Conservation (phyloP, 1,140 invertebrate genomes). For the Aphelenchoides fujianensis region DNA sequence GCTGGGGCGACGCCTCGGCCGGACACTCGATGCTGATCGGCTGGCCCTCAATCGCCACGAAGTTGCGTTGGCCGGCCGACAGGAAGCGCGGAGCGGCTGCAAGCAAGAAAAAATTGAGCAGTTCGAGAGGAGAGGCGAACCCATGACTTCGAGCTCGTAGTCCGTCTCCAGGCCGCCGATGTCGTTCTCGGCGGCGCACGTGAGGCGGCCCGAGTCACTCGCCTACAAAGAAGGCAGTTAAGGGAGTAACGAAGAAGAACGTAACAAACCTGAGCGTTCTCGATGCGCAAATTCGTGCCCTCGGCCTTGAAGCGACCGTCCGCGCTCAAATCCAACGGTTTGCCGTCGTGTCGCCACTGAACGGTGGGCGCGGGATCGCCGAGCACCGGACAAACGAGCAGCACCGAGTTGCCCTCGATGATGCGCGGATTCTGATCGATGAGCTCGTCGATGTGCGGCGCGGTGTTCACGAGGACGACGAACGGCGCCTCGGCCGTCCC, state of each 20-base stretch:
- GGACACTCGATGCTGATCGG: constrained; percentile 50
- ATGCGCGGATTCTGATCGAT: constrained; percentile 59
- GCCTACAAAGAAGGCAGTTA: constrained; percentile 35
- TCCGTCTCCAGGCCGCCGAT: constrained; percentile 65
- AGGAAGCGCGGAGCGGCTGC: constrained; percentile 64
- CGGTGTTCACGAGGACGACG: constrained; percentile 43
- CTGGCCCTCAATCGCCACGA: constrained; percentile 52
- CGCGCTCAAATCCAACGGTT: constrained; percentile 5
- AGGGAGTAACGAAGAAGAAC: constrained; percentile 1
- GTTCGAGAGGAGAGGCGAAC: constrained; percentile 59
- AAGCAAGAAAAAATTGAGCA: constrained; percentile 40
- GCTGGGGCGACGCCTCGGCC: constrained; percentile 39
- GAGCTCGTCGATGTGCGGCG: constrained; percentile 53
- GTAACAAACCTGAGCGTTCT: constrained; percentile 24
- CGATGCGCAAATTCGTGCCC: constrained; percentile 34
- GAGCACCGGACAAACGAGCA: constrained; percentile 65
- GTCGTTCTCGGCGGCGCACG: constrained; percentile 67
- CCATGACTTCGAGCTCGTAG: constrained; percentile 65
- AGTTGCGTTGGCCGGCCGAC: constrained; percentile 44
- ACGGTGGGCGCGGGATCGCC: constrained; percentile 64
- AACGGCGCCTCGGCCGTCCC: constrained; percentile 52
- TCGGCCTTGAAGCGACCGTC: constrained; percentile 33
- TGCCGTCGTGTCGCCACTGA: constrained; percentile 60
- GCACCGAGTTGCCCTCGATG: constrained; percentile 58
- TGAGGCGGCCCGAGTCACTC: constrained; percentile 64